Conservation (phyloP, 1,140 invertebrate species). For the Cotesia glomerata region DNA sequence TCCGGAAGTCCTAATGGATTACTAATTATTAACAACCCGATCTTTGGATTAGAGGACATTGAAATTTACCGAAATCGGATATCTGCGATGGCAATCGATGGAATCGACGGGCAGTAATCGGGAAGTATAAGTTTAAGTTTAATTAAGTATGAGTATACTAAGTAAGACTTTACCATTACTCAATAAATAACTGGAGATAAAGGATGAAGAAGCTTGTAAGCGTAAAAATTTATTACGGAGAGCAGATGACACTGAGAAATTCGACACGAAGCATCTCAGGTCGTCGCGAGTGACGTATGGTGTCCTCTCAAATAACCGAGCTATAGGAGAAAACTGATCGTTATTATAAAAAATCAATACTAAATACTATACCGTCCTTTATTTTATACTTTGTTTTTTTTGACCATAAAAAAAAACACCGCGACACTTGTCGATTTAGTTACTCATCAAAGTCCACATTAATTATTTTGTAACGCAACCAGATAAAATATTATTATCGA, state of each 20-base stretch:
- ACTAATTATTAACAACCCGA: no score
- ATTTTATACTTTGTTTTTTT: background rate
- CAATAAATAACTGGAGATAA: no score
- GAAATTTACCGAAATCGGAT: constrained; percentile 32
- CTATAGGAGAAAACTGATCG: constrained; percentile 11
- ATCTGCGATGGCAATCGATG: constrained; percentile 32
- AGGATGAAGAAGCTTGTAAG: background rate
- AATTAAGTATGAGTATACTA: no score
- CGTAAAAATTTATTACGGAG: constrained; percentile 16
- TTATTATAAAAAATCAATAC: background rate
- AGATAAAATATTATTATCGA: no score
- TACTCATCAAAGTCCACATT: no score
- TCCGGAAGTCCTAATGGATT: no score
- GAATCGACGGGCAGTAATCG: background rate
- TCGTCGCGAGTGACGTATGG: constrained; percentile 21
- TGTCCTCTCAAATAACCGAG: constrained; percentile 15
- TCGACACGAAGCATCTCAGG: constrained; percentile 27
- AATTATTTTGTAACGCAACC: no score
- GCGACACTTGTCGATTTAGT: no score
- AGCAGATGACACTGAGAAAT: constrained; percentile 40
- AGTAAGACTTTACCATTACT: no score
- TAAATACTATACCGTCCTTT: background rate
- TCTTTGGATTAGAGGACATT: background rate
- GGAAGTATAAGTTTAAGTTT: no score
- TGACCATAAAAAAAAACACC: background rate